Evolutionary conservation across 2,113 vertebrate species (phyloP).

Genomic region (Actenoides lindsayi): DNA sequence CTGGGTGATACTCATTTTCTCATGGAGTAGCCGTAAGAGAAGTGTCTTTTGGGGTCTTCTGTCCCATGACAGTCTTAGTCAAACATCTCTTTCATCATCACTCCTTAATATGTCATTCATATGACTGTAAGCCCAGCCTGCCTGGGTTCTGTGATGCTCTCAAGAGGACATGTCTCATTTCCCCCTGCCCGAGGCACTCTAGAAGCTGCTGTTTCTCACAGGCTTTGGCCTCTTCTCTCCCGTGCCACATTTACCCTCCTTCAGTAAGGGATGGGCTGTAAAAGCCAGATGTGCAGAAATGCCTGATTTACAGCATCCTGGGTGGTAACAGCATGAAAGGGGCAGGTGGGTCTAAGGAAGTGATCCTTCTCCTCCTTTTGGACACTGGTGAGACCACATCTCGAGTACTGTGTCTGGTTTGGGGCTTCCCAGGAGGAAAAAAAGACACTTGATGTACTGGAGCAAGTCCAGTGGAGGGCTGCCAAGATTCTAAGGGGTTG

Average conservation of each 20-base stretch:
- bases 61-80: not conserved
- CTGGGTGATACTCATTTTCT: not conserved
- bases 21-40: not conserved
- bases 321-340: not conserved
- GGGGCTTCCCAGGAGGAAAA: not conserved
- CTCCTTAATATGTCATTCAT: not conserved
- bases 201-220: not conserved
- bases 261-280: not conserved
- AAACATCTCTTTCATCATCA: not conserved
- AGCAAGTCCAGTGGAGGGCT: not conserved
- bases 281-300: not conserved
- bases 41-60: not conserved
- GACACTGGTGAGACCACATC: not conserved
- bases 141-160: not conserved
- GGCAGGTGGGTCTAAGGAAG: not conserved
- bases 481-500: not conserved
- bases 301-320: not conserved
- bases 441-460: not conserved
- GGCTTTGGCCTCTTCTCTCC: not conserved
- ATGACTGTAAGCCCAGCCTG: not conserved
- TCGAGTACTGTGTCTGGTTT: not conserved
- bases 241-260: not conserved
- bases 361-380: not conserved
- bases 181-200: not conserved
- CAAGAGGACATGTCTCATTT: not conserved